Conservation (phyloP, 37 sponge, comb jelly and placozoan genomes). For the Halichondria panicea region DNA sequence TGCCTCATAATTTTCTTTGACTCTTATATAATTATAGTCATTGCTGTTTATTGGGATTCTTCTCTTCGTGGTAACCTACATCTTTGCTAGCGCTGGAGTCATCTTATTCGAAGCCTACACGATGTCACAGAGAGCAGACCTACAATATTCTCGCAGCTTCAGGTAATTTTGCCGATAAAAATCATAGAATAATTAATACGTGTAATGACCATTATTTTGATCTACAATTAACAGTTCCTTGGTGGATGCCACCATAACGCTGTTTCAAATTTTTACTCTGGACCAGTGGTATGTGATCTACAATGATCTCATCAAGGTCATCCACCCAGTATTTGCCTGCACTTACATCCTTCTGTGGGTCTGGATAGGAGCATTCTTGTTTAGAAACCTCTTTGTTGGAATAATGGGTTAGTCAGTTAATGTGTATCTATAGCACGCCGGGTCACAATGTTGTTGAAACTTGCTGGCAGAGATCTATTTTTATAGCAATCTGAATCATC, state of each 20-base stretch:
- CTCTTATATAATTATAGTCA: too few species aligned
- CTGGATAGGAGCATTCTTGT: constrained; percentile 88
- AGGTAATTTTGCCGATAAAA: too few species aligned
- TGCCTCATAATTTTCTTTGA: too few species aligned
- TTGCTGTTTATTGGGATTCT: constrained; percentile 87
- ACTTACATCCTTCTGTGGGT: constrained; percentile 90
- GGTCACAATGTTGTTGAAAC: too few species aligned
- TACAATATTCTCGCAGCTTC: constrained; percentile 47
- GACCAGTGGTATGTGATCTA: constrained; percentile 87
- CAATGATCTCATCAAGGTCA: constrained; percentile 54
- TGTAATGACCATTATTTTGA: background rate
- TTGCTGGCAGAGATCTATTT: too few species aligned
- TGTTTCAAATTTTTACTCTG: constrained; percentile 92
- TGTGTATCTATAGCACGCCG: too few species aligned
- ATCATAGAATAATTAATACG: background rate
- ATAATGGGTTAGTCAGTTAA: constrained; percentile 94
- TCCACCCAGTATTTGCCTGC: constrained; percentile 39
- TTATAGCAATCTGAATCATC: too few species aligned
- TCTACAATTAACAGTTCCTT: constrained; percentile 52
- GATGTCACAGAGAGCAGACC: constrained; percentile 33
- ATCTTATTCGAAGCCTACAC: constrained; percentile 78
- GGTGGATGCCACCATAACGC: constrained; percentile 68
- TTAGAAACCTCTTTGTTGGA: constrained; percentile 93
- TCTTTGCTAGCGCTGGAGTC: constrained; percentile 89
- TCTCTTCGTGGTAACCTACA: constrained; percentile 85